phyloP scores from a whole-genome alignment of 2,888 invertebrate genomes.

The Drosophila borborema region DNA sequence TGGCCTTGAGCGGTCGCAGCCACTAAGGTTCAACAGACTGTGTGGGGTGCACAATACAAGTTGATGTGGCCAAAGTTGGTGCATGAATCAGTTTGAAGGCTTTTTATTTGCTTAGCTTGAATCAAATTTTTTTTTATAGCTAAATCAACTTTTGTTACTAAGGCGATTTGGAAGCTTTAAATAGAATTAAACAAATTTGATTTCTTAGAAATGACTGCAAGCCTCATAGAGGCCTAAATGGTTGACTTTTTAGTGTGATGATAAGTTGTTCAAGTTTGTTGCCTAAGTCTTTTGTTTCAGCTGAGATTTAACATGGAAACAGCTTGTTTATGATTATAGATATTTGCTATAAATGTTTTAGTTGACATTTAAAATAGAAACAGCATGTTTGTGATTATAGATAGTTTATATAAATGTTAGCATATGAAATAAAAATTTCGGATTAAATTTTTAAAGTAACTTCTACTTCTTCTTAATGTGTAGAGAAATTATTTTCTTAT shows the following conservation, averaged over 20 bases:
- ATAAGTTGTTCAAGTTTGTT: constrained; percentile 39
- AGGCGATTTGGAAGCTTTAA: constrained; percentile 10
- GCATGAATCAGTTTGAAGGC: constrained; percentile 47
- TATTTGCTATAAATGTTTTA: neutral
- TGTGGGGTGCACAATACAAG: constrained; percentile 58
- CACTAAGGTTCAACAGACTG: constrained; percentile 70
- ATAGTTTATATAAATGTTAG: too few species aligned
- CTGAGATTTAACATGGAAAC: neutral
- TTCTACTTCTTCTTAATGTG: too few species aligned
- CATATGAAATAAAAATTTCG: too few species aligned
- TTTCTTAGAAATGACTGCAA: neutral
- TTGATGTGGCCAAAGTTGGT: constrained; percentile 47
- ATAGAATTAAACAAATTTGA: neutral
- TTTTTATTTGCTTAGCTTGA: neutral
- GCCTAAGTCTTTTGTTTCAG: constrained; percentile 61
- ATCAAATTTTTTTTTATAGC: constrained; percentile 11
- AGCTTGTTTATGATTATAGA: neutral
- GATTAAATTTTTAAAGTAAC: too few species aligned
- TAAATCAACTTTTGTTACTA: constrained; percentile 31
- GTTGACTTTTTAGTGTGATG: neutral
- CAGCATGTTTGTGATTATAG: too few species aligned
- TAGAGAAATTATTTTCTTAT: too few species aligned
- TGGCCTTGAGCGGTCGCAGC: constrained; percentile 63
- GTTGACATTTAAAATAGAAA: too few species aligned
- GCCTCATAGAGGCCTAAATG: neutral